Evolutionary conservation across 2,888 invertebrate genomes (phyloP), one percentile per base, ranked within the genome.

Genomic region (Blomia tropicalis): DNA sequence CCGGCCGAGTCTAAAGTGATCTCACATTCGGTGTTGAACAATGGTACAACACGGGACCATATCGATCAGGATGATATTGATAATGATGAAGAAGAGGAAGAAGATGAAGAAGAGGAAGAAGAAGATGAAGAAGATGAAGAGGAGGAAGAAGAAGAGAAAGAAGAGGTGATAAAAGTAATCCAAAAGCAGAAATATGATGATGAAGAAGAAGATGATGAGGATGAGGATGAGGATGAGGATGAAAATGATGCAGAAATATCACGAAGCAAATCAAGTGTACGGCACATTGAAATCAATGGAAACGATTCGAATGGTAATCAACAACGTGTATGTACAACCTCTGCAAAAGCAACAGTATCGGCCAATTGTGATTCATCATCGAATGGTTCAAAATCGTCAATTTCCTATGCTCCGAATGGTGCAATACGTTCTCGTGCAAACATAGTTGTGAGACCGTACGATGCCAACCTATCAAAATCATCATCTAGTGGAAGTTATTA

Each of bases 401-500:
- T 27, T 2, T 56, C 56, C 14, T 56, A 56, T 23, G 29, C 56
- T 14, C 29, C 56, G 29, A 56, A 56, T 25, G 56, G 56, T 11
- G 29, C 22, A 14, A 29, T 56, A 3, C 29, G 25, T 2, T 56
- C 56, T 14, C 56, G 56, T 19, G 56, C 56, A n/a, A 56, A 56
- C 29, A 56, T 56, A 19, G 29, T 56, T 14, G 29, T 56, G 2
- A 56, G 25, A 56, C 29, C 14, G 29, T 29, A 11, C 3, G 29
- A 2, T 29, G 22, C 23, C 51, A 47, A n/a, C n/a, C 22, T 47
- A 14, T 47, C 51, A 7, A 47, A 47, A n/a, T 41, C 41, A 14
- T 47, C 51, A 14, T 47, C 51, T 7, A 47, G 51, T 47, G 51
- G 51, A 7, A 47, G 51, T n/a, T 47, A 47, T 27, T 47, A 47